Base-by-base conservation (phyloP, 2,113 vertebrate genomes). In the Thymallus thymallus region DNA sequence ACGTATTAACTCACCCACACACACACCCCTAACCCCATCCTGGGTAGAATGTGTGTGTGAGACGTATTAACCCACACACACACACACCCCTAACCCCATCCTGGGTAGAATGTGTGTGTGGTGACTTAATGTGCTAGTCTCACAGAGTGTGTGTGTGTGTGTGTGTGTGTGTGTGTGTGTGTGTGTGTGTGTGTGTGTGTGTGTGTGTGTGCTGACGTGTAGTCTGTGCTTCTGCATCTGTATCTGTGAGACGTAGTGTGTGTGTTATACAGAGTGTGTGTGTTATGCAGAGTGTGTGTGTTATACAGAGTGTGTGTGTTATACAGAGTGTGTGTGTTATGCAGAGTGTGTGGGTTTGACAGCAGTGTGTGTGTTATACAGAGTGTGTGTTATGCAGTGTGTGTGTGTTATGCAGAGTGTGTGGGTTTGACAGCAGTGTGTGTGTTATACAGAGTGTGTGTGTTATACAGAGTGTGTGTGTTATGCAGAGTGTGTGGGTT, bases 61-160 rank as follows among this genome's bases (percentile, higher is more conserved):
- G n/a, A n/a, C 64, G 20, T 32, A 60, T n/a, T 55, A 64, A 26
- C 22, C 6, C 69, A 68, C 72, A 65, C 64, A 82, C 69, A 41
- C 73, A 58, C 74, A 24, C 66, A n/a, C n/a, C 35, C 3, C 32
- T 16, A 22, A 62, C 10, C n/a, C 58, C 32, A 32, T 41, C 29
- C 32, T 24, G 23, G 22, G 14, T 48, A 41, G 23, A 13, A 72
- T 62, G 70, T 62, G 32, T 41, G 55, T 22, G 51, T 58, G 48
- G 24, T 55, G 55, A 60, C 6, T 71, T n/a, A 71, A 35, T 67
- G 32, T 67, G 30, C 16, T n/a, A 1, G 3, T 65, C 29, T 26
- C 65, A 67, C n/a, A 41, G 6, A 58, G 30, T 41, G 29, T n/a
- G n/a, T n/a, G n/a, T n/a, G n/a, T n/a, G n/a, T n/a, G n/a, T n/a